These are phyloP conservation scores for Dasypolia templi DNA, from an alignment of 2,888 invertebrate genomes.

Conservation along the genomic window DNA sequence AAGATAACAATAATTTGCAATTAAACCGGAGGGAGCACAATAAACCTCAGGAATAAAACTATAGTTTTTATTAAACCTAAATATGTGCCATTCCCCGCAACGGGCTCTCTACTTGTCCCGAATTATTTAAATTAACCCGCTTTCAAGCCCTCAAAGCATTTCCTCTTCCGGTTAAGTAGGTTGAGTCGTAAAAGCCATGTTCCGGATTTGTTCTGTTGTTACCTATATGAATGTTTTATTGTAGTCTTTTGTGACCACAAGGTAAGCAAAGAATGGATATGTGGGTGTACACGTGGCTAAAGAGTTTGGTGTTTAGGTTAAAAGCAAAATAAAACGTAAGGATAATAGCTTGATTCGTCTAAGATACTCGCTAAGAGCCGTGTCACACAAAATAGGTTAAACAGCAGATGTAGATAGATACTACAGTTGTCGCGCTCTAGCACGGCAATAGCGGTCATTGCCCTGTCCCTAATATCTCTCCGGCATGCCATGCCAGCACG, in stretches of 20 bases:
- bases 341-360: not conserved
- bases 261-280: not conserved
- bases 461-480: not conserved
- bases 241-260: slow-evolving; percentile 38
- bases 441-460: not conserved
- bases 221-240: slow-evolving; percentile 43
- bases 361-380: not conserved
- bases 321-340: too few relatives aligned
- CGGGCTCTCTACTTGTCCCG: slow-evolving; percentile 30
- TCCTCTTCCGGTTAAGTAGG: slow-evolving; percentile 62
- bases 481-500: not conserved
- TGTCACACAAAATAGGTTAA: not conserved
- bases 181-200: slow-evolving; percentile 47
- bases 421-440: not conserved
- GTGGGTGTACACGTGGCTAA: not conserved
- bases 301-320: slow-evolving; percentile 2
- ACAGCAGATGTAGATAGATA: not conserved
- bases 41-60: slow-evolving; percentile 15
- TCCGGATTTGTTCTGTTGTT: slow-evolving; percentile 43
- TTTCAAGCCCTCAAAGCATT: slow-evolving; percentile 57
- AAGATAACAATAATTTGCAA: slow-evolving; percentile 40
- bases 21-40: slow-evolving; percentile 6
- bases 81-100: slow-evolving; percentile 43
- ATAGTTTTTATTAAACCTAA: slow-evolving; percentile 58
- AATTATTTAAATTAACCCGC: slow-evolving; percentile 68